Evolutionary conservation across 2,888 invertebrate genomes (phyloP).

Genomic region (Argyra leucocephala): DNA sequence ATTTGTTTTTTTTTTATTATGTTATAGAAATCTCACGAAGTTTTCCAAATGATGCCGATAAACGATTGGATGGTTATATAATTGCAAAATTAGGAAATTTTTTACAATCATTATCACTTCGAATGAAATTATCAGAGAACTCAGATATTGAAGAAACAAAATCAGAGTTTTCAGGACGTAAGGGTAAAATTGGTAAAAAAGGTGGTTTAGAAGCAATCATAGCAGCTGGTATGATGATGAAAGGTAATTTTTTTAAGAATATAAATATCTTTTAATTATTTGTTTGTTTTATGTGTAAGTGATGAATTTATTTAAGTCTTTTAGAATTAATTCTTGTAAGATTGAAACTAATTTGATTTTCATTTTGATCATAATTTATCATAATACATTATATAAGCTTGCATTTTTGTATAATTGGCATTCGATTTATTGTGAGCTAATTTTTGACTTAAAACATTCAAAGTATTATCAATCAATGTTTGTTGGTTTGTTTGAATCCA

Average conservation of each 20-base stretch:
- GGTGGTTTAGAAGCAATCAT: slow-evolving; percentile 47
- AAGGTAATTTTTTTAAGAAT: slow-evolving; percentile 45
- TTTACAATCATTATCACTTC: slow-evolving; percentile 62
- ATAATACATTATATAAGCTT: too few species aligned
- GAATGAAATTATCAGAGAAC: slow-evolving; percentile 59
- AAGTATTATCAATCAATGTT: too few species aligned
- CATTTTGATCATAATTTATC: too few species aligned
- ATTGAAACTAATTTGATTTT: too few species aligned
- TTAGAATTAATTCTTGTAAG: too few species aligned
- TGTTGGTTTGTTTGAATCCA: too few species aligned
- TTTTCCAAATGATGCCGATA: slow-evolving; percentile 66
- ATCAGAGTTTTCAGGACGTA: slow-evolving; percentile 48
- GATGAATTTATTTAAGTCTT: too few species aligned
- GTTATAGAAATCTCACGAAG: slow-evolving; percentile 57
- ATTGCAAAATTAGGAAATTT: slow-evolving; percentile 61
- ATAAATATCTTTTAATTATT: too few species aligned
- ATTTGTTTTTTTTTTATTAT: slow-evolving; percentile 10
- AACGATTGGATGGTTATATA: slow-evolving; percentile 64
- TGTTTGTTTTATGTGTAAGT: too few species aligned
- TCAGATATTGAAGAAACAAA: slow-evolving; percentile 51
- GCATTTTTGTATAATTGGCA: too few species aligned
- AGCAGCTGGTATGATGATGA: slow-evolving; percentile 54
- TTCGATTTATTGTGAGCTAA: too few species aligned
- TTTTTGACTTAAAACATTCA: too few species aligned
- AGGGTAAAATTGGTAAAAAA: slow-evolving; percentile 49